Conservation (phyloP, 2,797 vertebrate species). For the Schizopygopsis pylzovi region DNA sequence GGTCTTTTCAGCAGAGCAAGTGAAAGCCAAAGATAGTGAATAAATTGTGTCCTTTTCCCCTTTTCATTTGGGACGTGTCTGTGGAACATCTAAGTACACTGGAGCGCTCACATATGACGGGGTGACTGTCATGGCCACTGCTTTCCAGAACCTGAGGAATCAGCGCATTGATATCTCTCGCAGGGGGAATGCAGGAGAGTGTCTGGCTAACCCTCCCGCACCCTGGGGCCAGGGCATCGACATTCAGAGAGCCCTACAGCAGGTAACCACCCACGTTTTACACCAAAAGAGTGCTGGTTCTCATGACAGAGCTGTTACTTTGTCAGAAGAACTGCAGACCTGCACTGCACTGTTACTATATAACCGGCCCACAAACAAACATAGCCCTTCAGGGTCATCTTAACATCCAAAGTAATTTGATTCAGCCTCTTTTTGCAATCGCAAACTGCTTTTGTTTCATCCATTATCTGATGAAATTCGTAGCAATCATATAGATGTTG, state of each 20-base stretch:
- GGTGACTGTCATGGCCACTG: slow-evolving; percentile 91
- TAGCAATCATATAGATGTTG: neutral
- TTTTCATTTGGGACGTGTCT: neutral
- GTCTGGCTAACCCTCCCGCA: slow-evolving; percentile 93
- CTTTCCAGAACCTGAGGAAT: slow-evolving; percentile 90
- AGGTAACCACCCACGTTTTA: slow-evolving; percentile 73
- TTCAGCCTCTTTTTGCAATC: neutral
- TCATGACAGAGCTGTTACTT: neutral
- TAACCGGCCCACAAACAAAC: neutral
- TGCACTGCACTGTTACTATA: neutral
- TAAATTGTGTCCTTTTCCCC: neutral
- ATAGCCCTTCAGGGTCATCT: neutral
- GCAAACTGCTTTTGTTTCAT: neutral
- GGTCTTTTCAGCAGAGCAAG: slow-evolving; percentile 10
- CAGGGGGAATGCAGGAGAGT: slow-evolving; percentile 93
- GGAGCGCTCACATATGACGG: slow-evolving; percentile 94
- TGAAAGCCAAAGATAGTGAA: neutral
- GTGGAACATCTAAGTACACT: slow-evolving; percentile 82
- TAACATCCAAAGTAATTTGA: neutral
- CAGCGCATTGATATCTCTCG: slow-evolving; percentile 95
- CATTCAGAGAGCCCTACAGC: slow-evolving; percentile 94
- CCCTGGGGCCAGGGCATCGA: slow-evolving; percentile 97
- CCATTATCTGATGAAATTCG: slow-evolving; percentile 6
- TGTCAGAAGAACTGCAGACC: neutral
- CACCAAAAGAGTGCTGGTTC: neutral